phyloP scores from a whole-genome alignment of 1,140 invertebrate species.

The Pseudomyrmex pallidus region DNA sequence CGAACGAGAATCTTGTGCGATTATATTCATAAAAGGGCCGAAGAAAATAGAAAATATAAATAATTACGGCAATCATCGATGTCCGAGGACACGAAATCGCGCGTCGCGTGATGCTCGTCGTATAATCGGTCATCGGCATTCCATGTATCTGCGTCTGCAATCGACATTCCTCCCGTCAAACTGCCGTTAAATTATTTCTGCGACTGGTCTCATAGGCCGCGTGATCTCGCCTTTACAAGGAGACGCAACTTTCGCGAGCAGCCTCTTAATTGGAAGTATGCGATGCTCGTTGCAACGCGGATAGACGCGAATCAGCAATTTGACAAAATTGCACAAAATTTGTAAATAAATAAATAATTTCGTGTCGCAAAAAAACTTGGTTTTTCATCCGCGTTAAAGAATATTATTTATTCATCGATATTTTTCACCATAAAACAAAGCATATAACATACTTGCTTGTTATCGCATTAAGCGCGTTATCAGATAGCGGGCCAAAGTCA shows the following conservation, averaged over 20 bases:
- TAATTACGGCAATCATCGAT: no score
- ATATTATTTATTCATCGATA: not conserved
- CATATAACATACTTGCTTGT: no score
- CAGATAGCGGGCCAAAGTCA: no score
- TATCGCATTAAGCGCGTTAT: no score
- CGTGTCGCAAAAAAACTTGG: no score
- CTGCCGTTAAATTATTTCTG: conserved; percentile 11
- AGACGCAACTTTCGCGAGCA: conserved; percentile 7
- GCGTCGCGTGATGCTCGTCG: not conserved
- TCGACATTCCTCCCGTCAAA: conserved; percentile 20
- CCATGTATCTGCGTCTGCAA: conserved; percentile 15
- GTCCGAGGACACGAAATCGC: not conserved
- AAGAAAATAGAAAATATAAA: not conserved
- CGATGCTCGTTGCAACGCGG: not conserved
- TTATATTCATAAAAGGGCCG: not conserved
- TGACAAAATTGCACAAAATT: not conserved
- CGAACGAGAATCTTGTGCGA: not conserved
- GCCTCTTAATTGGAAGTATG: not conserved
- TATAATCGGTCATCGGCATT: conserved; percentile 65
- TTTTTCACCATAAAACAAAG: no score
- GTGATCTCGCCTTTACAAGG: not conserved
- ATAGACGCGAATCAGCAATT: not conserved
- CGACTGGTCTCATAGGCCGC: not conserved
- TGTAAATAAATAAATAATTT: no score
- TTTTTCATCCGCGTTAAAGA: not conserved